phyloP scores from a whole-genome alignment of 1,140 invertebrate species.

The Gryllus bimaculatus region DNA sequence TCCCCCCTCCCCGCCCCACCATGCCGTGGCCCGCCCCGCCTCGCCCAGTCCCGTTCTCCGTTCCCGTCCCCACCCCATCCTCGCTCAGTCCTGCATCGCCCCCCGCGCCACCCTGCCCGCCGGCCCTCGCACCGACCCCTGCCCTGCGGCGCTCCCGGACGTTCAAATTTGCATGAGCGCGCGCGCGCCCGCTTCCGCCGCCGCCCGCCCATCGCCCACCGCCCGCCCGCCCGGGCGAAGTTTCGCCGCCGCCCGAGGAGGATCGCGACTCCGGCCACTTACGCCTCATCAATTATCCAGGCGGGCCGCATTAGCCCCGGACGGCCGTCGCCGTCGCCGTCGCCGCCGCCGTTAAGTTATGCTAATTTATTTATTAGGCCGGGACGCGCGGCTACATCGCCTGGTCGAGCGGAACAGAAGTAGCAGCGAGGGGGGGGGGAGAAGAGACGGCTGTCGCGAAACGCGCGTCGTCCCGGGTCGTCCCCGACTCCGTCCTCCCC shows the following conservation, averaged over 20 bases:
- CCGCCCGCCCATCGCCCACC: neutral
- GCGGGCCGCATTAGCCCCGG: neutral
- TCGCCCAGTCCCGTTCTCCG: too few species aligned
- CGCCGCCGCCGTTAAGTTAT: neutral
- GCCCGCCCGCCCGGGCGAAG: too few species aligned
- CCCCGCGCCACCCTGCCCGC: too few species aligned
- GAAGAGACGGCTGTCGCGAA: neutral
- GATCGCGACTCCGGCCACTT: neutral
- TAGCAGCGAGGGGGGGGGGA: neutral
- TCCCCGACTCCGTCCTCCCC: neutral
- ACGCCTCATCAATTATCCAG: slow-evolving; percentile 3
- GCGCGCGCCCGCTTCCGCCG: too few species aligned
- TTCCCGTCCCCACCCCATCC: too few species aligned
- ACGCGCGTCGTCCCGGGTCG: neutral
- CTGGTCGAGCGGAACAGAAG: slow-evolving; percentile 2
- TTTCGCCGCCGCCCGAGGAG: neutral
- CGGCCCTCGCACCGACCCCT: too few species aligned
- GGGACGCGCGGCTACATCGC: neutral
- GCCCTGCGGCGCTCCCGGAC: neutral
- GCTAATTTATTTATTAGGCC: slow-evolving; percentile 1
- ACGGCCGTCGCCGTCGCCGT: neutral
- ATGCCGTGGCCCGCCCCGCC: too few species aligned
- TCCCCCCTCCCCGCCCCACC: too few species aligned
- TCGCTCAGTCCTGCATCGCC: too few species aligned
- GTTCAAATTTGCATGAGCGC: neutral